Evolutionary conservation across 1,140 invertebrate genomes (phyloP).

Genomic region (Mylabris phalerata): DNA sequence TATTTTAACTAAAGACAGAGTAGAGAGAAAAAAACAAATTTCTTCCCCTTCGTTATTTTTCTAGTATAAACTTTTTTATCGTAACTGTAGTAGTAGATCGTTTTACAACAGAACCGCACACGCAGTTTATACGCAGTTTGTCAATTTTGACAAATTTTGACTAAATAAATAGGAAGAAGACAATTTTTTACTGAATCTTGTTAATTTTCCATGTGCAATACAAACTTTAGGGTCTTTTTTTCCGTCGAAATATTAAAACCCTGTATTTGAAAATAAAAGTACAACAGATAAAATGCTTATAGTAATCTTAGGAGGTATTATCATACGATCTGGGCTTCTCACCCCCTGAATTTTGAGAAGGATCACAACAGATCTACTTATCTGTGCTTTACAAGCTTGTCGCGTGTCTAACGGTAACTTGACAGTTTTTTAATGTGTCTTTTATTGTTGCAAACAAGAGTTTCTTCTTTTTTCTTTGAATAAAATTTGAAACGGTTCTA

Average conservation of each 20-base stretch:
- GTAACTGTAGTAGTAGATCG: neutral
- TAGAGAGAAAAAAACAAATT: neutral
- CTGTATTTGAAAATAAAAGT: no score
- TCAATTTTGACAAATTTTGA: conserved; percentile 19
- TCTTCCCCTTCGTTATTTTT: conserved; percentile 1
- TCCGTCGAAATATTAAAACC: no score
- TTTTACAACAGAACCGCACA: conserved; percentile 11
- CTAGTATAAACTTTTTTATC: neutral
- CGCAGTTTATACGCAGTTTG: conserved; percentile 13
- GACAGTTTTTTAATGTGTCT: conserved; percentile 5
- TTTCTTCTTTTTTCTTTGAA: neutral
- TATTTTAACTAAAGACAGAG: no score
- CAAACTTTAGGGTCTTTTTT: neutral
- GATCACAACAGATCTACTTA: conserved; percentile 13
- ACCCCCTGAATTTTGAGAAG: conserved; percentile 12
- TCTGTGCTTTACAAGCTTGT: conserved; percentile 13
- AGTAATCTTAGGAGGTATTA: conserved; percentile 7
- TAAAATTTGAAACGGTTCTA: no score
- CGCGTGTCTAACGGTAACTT: conserved; percentile 16
- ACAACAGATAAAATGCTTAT: no score
- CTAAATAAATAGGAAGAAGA: conserved; percentile 6
- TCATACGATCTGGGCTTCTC: conserved; percentile 10
- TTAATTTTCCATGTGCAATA: neutral
- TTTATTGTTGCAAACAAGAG: conserved; percentile 2
- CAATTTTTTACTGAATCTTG: neutral